Percentiles rank a stretch among this genome's conserved stretches.
Evolutionary conservation across 2,888 invertebrate species (phyloP).

Genomic region (Drosophila borealis): DNA sequence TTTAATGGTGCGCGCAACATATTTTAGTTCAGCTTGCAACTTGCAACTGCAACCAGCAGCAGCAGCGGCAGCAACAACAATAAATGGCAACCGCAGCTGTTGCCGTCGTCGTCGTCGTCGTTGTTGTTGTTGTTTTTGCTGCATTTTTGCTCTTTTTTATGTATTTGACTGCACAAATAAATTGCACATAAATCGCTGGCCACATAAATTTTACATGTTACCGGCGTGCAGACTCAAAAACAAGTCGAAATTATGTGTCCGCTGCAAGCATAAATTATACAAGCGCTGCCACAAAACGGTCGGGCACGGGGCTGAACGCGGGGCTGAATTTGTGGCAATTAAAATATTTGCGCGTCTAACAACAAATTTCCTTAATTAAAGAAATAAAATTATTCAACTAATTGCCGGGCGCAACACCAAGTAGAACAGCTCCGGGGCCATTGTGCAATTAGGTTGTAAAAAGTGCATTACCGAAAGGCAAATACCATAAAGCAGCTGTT

Average conservation of each 20-base stretch:
- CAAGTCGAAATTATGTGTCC: constrained; percentile 75
- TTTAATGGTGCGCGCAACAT: constrained; percentile 70
- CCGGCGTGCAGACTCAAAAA: constrained; percentile 70
- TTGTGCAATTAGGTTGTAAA: constrained; percentile 34
- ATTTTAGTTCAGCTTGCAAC: constrained; percentile 56
- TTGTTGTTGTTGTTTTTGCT: constrained; percentile 43
- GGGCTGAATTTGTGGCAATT: constrained; percentile 58
- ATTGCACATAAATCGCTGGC: constrained; percentile 79
- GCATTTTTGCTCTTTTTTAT: constrained; percentile 49
- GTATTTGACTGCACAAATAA: constrained; percentile 75
- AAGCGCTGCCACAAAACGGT: constrained; percentile 15
- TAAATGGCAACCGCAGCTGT: constrained; percentile 67
- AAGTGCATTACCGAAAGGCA: constrained; percentile 21
- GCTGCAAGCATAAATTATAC: constrained; percentile 69
- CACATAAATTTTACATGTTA: constrained; percentile 79
- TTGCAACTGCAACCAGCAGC: constrained; percentile 30
- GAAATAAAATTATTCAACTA: constrained; percentile 41
- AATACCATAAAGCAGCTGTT: constrained; percentile 35
- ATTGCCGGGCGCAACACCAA: constrained; percentile 32
- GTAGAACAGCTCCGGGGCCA: constrained; percentile 22
- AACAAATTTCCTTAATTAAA: constrained; percentile 69
- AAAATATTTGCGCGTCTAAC: constrained; percentile 70
- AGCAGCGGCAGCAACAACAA: constrained; percentile 44
- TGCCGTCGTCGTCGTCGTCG: constrained; percentile 33
- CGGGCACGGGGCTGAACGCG: background rate